Percentiles rank a stretch among this genome's conserved stretches.
These are phyloP conservation scores for Zelostemma sp. DNA, from an alignment of 1,140 invertebrate species.

Conservation along the genomic window DNA sequence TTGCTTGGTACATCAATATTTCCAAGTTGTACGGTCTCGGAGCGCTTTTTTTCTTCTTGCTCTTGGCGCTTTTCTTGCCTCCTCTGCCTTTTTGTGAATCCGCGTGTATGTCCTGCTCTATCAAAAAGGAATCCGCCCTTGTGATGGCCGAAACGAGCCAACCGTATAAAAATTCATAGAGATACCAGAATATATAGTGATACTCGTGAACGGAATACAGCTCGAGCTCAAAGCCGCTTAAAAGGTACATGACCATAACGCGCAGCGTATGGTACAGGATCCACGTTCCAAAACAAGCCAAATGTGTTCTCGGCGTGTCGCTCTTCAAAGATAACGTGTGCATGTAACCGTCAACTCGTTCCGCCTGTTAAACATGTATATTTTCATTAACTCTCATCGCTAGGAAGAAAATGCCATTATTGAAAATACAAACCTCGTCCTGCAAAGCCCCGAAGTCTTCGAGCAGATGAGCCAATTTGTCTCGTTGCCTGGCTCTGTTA, in stretches of 20 bases:
- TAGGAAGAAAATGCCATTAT: no score
- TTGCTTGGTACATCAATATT: conserved; percentile 87
- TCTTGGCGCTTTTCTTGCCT: conserved; percentile 73
- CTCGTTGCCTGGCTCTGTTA: conserved; percentile 93
- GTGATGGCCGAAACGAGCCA: conserved; percentile 93
- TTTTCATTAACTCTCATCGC: conserved; percentile 4
- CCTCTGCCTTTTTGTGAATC: conserved; percentile 70
- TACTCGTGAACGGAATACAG: conserved; percentile 97
- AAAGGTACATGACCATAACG: conserved; percentile 95
- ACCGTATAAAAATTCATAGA: conserved; percentile 95
- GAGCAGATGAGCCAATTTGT: conserved; percentile 90
- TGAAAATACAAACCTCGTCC: conserved; percentile 81
- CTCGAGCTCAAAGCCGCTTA: conserved; percentile 95
- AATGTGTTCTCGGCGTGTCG: conserved; percentile 79
- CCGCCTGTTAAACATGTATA: conserved; percentile 76
- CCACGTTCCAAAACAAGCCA: conserved; percentile 95
- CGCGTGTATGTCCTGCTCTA: conserved; percentile 79
- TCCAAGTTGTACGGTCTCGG: conserved; percentile 84
- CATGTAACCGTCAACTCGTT: conserved; percentile 89
- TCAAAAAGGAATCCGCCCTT: conserved; percentile 86
- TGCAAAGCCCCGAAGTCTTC: conserved; percentile 93
- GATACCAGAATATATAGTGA: conserved; percentile 96
- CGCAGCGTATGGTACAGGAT: conserved; percentile 94
- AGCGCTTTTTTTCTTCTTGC: conserved; percentile 78
- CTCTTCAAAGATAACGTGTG: conserved; percentile 79